These are phyloP conservation scores for Chinchilla lanigera DNA, from an alignment of 2,113 vertebrate genomes.

Conservation along the genomic window DNA sequence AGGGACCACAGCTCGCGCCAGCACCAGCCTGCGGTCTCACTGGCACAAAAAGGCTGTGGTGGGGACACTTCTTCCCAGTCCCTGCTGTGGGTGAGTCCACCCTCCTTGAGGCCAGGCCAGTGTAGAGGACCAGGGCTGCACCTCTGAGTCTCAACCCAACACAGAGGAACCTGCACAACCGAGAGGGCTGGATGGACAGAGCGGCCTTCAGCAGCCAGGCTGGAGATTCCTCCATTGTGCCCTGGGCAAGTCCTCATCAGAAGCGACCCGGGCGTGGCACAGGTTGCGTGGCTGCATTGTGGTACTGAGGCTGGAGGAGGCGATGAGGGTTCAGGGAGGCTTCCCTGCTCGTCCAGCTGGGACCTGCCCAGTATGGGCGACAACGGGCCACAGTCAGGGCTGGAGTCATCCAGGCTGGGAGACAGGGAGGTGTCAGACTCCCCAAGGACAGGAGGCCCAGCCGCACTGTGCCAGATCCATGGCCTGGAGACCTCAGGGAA, in stretches of 20 bases:
- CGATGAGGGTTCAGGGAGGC: neutral
- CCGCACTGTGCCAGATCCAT: neutral
- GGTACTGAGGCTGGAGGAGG: neutral
- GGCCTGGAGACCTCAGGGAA: too few relatives aligned
- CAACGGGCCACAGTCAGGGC: neutral
- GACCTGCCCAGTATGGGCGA: neutral
- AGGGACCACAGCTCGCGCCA: neutral
- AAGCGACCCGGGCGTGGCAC: neutral
- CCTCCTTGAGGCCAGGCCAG: neutral
- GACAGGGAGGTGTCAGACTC: neutral
- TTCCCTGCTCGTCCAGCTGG: neutral
- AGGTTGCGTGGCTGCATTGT: neutral
- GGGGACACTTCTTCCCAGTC: neutral
- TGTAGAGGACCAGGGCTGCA: neutral
- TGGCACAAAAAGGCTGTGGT: neutral
- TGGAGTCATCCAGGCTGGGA: neutral
- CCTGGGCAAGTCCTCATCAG: neutral
- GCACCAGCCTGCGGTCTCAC: neutral
- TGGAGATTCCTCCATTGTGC: neutral
- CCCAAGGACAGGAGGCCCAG: neutral
- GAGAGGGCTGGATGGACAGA: neutral
- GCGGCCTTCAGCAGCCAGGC: neutral
- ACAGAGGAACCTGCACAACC: neutral
- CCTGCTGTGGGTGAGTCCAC: neutral
- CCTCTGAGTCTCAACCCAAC: neutral